phyloP scores from a whole-genome alignment of 2,888 invertebrate genomes.

The Lampropteryx suffumata region DNA sequence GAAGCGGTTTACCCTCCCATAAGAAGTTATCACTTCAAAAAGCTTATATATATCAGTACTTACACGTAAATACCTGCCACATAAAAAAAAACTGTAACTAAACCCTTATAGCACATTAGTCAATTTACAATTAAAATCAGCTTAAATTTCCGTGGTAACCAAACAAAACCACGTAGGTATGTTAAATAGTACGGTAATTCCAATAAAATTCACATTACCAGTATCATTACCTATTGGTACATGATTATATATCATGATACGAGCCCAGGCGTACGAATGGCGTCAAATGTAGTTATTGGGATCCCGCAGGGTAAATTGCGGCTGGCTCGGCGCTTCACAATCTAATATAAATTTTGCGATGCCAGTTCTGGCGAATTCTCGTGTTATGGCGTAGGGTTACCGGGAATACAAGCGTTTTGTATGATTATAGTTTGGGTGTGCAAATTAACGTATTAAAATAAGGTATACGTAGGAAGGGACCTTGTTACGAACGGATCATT shows the following conservation, averaged over 20 bases:
- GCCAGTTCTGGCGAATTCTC: constrained; percentile 38
- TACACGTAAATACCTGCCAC: too few species aligned
- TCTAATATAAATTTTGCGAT: constrained; percentile 56
- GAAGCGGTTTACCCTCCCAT: too few species aligned
- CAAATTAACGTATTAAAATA: constrained; percentile 11
- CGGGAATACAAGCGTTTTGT: constrained; percentile 21
- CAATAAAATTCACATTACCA: constrained; percentile 9
- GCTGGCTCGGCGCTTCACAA: constrained; percentile 45
- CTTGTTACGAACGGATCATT: too few species aligned
- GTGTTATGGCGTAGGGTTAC: constrained; percentile 18
- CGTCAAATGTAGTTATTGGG: constrained; percentile 56
- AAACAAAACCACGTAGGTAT: not conserved
- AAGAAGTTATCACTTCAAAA: too few species aligned
- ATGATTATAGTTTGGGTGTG: constrained; percentile 8
- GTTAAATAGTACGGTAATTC: constrained; percentile 12
- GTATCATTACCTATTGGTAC: constrained; percentile 5
- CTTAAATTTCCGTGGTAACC: not conserved
- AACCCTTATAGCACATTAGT: too few species aligned
- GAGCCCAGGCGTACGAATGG: constrained; percentile 41
- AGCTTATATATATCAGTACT: too few species aligned
- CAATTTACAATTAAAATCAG: too few species aligned
- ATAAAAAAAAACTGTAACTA: too few species aligned
- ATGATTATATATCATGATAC: constrained; percentile 26
- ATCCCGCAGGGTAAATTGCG: constrained; percentile 53
- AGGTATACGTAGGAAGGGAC: too few species aligned